Evolutionary conservation across 2,888 invertebrate species (phyloP), one percentile per base, ranked within the genome.

Genomic region (Pandemis heparana): DNA sequence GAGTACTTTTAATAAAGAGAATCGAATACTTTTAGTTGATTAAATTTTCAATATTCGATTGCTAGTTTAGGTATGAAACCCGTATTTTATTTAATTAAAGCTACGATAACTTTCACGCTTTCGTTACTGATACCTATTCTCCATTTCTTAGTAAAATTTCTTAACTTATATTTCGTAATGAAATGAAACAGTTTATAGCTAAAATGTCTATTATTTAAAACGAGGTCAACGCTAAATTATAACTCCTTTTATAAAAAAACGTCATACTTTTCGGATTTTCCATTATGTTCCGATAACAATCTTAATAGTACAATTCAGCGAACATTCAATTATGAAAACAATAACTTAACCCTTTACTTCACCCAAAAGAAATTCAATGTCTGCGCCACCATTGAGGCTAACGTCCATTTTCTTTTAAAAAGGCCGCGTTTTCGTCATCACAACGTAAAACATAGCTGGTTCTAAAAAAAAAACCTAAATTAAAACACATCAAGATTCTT

Each of bases 381-480:
- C 68, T 60, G 38, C 39, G 39, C 59, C 23, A 38, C 43, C 61
- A 74, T 71, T 71, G 73, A 75, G 62, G 43, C 72, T 68, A 48
- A 69, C 72, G 69, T 75, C 72, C 75, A 77, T 79, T 77, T 77
- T 75, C 75, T 62, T 78, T 78, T 76, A 69, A 77, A 77, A 76
- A 71, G 71, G 75, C 69, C 70, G 63, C 74, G 63, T 75, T 71
- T 77, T 69, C 68, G 64, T 70, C 72, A 72, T 67, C 75, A 65
- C 66, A 68, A 60, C 60, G 59, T 66, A n/a, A 68, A 53, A 68
- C 72, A 60, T 59, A 65, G 62, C 38, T 65, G 64, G 70, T 63
- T 74, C 64, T 65, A 66, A 60, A 70, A 76, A 68, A 64, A 70
- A 70, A 70, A 70, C 66, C 69, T 59, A 76, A 77, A 77, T 77